A percentile compares a stretch with the other conserved stretches of the same genome.
Conservation (phyloP, 37 sponge, comb jelly and placozoan species). For the Beroe ovata region DNA sequence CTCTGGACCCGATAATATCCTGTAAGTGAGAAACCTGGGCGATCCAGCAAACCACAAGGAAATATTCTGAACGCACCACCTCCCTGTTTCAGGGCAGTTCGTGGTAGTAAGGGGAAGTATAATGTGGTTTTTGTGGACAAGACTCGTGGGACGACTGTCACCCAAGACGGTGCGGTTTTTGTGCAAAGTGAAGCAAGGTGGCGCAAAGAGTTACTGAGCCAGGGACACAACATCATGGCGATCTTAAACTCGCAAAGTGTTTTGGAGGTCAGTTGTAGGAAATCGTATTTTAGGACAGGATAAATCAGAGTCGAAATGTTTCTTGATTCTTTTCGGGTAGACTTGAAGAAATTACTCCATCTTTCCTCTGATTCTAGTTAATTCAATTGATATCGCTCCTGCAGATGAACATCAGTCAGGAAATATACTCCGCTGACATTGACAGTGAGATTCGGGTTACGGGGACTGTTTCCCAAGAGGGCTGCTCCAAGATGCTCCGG, state of each 20-base stretch:
- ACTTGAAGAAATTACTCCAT: too few relatives aligned
- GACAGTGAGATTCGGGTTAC: too few relatives aligned
- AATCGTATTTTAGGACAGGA: not conserved
- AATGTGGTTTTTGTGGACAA: constrained; percentile 14
- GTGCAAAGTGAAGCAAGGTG: not conserved
- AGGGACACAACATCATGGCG: constrained; percentile 50
- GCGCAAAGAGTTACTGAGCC: not conserved
- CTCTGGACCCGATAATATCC: constrained; percentile 1
- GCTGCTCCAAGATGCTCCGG: too few relatives aligned
- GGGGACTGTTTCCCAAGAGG: too few relatives aligned
- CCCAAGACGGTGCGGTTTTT: not conserved
- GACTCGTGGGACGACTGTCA: not conserved
- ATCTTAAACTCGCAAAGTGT: not conserved
- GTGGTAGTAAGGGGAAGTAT: not conserved
- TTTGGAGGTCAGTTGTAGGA: not conserved
- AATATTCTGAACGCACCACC: too few relatives aligned
- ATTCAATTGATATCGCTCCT: too few relatives aligned
- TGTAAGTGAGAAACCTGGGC: constrained; percentile 33
- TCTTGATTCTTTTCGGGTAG: too few relatives aligned
- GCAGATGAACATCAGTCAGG: too few relatives aligned
- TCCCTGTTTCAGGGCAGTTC: constrained; percentile 15
- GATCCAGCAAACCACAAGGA: not conserved
- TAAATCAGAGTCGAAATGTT: too few relatives aligned
- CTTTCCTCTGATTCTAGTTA: too few relatives aligned
- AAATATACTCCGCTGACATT: too few relatives aligned